phyloP scores from a whole-genome alignment of 2,888 invertebrate genomes.

The Iphiclides podalirius region DNA sequence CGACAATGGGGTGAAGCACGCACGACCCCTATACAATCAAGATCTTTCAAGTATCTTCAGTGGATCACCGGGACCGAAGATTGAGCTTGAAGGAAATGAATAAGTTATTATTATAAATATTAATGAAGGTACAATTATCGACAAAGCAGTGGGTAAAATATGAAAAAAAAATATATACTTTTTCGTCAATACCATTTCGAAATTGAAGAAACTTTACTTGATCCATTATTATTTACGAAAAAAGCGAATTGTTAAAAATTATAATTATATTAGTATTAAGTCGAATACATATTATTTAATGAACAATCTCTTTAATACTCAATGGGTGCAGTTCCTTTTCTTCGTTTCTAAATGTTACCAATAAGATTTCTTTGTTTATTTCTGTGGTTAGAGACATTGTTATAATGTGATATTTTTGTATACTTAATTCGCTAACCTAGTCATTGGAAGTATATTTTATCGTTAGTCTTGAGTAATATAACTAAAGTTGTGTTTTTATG shows the following conservation, averaged over 20 bases:
- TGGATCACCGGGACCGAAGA: constrained; percentile 78
- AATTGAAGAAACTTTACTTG: constrained; percentile 1
- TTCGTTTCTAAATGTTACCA: not conserved
- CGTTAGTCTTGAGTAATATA: constrained; percentile 43
- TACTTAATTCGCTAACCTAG: constrained; percentile 51
- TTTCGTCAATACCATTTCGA: no score
- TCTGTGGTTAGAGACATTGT: constrained; percentile 22
- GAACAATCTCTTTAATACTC: not conserved
- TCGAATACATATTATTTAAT: not conserved
- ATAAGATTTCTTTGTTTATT: constrained; percentile 13
- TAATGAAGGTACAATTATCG: constrained; percentile 3
- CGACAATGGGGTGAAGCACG: constrained; percentile 55
- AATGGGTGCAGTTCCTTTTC: not conserved
- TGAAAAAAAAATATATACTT: no score
- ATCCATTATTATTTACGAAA: not conserved
- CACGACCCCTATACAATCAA: constrained; percentile 71
- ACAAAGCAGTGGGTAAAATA: not conserved
- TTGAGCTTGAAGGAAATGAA: constrained; percentile 37
- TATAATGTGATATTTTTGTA: constrained; percentile 49
- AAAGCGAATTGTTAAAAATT: not conserved
- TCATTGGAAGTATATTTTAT: constrained; percentile 43
- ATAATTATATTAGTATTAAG: not conserved
- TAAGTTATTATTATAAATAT: constrained; percentile 22
- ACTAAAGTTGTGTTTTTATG: constrained; percentile 51
- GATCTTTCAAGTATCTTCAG: constrained; percentile 77